A percentile compares a stretch with the other conserved stretches of the same genome.
Conservation (phyloP, 2,797 vertebrate genomes). For the Fringilla coelebs region DNA sequence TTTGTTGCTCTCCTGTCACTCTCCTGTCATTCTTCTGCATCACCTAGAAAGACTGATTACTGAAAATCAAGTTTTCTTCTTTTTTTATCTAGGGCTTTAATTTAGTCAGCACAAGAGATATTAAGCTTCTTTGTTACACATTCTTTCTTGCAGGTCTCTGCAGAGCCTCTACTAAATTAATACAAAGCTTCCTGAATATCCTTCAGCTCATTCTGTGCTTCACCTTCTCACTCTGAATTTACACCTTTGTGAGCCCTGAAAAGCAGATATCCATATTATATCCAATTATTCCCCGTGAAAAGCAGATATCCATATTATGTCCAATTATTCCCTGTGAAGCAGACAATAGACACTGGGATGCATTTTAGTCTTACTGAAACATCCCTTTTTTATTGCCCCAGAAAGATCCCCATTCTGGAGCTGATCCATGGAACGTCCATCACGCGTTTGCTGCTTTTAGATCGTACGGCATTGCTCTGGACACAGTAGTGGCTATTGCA, state of each 20-base stretch:
- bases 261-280: background rate
- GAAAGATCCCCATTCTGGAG: background rate
- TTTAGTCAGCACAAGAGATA: background rate
- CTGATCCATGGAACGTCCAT: too few relatives aligned
- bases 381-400: background rate
- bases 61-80: background rate
- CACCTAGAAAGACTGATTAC: background rate
- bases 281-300: background rate
- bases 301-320: background rate
- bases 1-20: conserved; percentile 16
- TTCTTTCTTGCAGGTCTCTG: background rate
- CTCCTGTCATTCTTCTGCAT: background rate
- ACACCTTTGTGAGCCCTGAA: background rate
- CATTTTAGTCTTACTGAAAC: background rate
- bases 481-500: accelerated
- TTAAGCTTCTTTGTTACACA: background rate
- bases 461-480: background rate
- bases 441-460: background rate
- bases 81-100: background rate
- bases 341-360: background rate
- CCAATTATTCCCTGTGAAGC: background rate
- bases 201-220: background rate
- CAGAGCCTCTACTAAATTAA: background rate
- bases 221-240: background rate
- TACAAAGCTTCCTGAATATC: background rate